Percentiles rank a stretch among this genome's conserved stretches.
Evolutionary conservation across 2,888 invertebrate species (phyloP).

Genomic region (Cheiracanthium punctorium): DNA sequence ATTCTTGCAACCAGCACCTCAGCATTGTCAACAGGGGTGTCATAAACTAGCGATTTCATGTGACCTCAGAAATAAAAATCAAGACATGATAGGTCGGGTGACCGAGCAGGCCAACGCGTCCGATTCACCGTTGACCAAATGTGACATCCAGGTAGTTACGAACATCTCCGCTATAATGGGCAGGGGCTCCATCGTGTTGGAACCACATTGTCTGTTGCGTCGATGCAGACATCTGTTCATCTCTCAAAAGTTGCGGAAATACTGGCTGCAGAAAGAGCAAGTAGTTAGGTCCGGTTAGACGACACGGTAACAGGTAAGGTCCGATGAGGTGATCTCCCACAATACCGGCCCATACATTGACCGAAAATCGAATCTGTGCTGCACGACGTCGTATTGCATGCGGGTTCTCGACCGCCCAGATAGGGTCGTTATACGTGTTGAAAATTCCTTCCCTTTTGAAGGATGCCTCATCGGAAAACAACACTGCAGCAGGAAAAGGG

Average conservation of each 20-base stretch:
- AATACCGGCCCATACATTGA: no score
- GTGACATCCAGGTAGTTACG: constrained; percentile 10
- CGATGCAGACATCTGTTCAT: not conserved
- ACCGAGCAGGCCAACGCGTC: constrained; percentile 23
- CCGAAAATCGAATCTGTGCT: constrained; percentile 8
- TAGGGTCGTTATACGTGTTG: constrained; percentile 19
- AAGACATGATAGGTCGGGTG: constrained; percentile 18
- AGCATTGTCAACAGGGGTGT: no score
- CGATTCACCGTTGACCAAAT: constrained; percentile 10
- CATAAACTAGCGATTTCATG: not conserved
- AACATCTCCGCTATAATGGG: not conserved
- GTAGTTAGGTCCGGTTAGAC: no score
- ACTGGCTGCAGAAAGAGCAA: no score
- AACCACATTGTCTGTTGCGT: constrained; percentile 7
- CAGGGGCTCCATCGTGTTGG: constrained; percentile 6
- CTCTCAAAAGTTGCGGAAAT: not conserved
- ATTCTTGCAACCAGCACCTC: no score
- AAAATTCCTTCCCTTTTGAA: not conserved
- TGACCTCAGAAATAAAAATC: not conserved
- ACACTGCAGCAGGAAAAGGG: not conserved
- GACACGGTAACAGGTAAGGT: no score
- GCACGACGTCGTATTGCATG: constrained; percentile 21
- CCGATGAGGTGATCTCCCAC: no score
- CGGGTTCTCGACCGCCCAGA: constrained; percentile 9
- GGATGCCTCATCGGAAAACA: no score